Percentiles rank a stretch among this genome's conserved stretches.
Conservation (phyloP, 23 tunicate species). For the Styela clava region DNA sequence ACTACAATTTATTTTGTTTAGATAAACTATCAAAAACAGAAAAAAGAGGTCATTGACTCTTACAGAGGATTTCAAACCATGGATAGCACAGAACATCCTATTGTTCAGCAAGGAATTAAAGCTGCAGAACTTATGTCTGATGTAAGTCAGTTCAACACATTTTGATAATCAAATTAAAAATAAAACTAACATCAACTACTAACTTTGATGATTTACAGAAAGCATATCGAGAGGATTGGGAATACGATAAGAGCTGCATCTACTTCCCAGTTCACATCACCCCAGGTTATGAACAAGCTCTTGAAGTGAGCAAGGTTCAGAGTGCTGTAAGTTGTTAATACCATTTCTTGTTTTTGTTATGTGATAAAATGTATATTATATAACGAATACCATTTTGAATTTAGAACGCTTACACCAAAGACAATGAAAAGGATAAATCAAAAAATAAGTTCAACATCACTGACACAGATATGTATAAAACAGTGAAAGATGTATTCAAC, state of each 20-base stretch:
- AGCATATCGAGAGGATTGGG: slow-evolving; percentile 88
- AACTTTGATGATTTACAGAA: slow-evolving; percentile 24
- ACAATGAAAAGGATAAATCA: slow-evolving; percentile 31
- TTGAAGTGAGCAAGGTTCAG: slow-evolving; percentile 43
- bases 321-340: slow-evolving; percentile 79
- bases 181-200: not conserved
- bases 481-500: slow-evolving; percentile 29
- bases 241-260: slow-evolving; percentile 72
- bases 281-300: slow-evolving; percentile 81
- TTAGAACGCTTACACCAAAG: slow-evolving; percentile 70
- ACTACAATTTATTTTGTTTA: no score
- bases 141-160: slow-evolving; percentile 18
- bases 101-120: slow-evolving; percentile 87
- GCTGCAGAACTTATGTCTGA: slow-evolving; percentile 89
- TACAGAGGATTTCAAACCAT: slow-evolving; percentile 92
- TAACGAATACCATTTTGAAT: no score
- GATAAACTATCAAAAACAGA: slow-evolving; percentile 77
- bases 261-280: slow-evolving; percentile 96
- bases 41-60: slow-evolving; percentile 51
- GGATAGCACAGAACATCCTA: slow-evolving; percentile 86
- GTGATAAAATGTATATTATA: not conserved
- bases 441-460: slow-evolving; percentile 76
- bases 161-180: not conserved
- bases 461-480: slow-evolving; percentile 76
- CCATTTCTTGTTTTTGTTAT: not conserved